phyloP scores from a whole-genome alignment of 2,797 vertebrate genomes.

The Lateolabrax maculatus region DNA sequence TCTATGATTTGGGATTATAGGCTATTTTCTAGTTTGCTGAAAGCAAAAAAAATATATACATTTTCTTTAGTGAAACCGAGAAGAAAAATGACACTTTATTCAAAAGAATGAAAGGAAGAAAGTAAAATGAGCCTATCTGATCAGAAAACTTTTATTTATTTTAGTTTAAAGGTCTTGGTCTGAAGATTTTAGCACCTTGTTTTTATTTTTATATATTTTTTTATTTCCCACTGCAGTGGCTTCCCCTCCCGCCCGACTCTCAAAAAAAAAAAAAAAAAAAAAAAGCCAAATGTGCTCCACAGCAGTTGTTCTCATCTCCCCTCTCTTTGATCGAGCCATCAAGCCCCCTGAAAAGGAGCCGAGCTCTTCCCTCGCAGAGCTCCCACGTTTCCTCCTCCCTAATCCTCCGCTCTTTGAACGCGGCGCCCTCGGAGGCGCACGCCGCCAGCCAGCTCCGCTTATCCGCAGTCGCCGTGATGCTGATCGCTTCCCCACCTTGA shows the following conservation, averaged over 20 bases:
- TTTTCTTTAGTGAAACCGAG: neutral
- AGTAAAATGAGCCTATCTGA: too few species aligned
- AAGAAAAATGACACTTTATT: neutral
- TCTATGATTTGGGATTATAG: neutral
- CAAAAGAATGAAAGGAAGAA: neutral
- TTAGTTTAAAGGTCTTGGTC: neutral
- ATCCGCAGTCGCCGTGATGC: slow-evolving; percentile 52
- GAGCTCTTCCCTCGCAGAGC: slow-evolving; percentile 63
- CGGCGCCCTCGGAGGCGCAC: slow-evolving; percentile 35
- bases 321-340: slow-evolving; percentile 74
- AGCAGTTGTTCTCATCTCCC: slow-evolving; percentile 72
- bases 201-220: too few species aligned
- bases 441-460: slow-evolving; percentile 50
- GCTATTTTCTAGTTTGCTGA: neutral
- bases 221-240: neutral
- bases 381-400: slow-evolving; percentile 70
- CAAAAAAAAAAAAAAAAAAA: too few species aligned
- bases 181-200: too few species aligned
- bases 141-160: neutral
- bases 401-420: slow-evolving; percentile 70
- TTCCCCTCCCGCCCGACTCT: slow-evolving; percentile 5
- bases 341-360: slow-evolving; percentile 53
- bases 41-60: neutral
- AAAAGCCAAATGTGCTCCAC: slow-evolving; percentile 31
- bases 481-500: slow-evolving; percentile 53